phyloP scores from a whole-genome alignment of 2,888 invertebrate genomes.

The Hirtodrosophila histrioides region DNA sequence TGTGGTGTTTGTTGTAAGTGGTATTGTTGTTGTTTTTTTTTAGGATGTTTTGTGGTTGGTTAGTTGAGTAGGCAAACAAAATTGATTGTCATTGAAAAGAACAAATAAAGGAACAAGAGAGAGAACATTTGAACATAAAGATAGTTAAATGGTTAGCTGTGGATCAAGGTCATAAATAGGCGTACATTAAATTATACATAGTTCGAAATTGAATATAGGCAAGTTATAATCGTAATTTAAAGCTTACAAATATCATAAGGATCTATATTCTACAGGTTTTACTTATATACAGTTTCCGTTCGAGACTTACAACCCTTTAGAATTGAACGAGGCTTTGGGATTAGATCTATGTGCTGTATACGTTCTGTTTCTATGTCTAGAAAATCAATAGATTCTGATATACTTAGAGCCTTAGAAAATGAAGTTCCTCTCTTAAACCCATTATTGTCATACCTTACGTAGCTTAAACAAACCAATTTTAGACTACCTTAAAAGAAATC shows the following conservation, averaged over 20 bases:
- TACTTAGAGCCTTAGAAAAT: too few relatives aligned
- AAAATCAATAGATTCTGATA: too few relatives aligned
- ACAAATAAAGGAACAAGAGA: slow-evolving; percentile 32
- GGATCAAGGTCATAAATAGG: slow-evolving; percentile 25
- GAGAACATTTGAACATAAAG: slow-evolving; percentile 53
- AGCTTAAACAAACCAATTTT: too few relatives aligned
- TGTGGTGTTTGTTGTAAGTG: slow-evolving; percentile 28
- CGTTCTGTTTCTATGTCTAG: too few relatives aligned
- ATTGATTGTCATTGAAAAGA: slow-evolving; percentile 13
- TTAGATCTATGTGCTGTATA: too few relatives aligned
- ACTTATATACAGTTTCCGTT: too few relatives aligned
- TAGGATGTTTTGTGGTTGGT: slow-evolving; percentile 23
- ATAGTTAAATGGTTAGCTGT: slow-evolving; percentile 49
- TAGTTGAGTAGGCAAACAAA: slow-evolving; percentile 32
- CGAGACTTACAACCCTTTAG: too few relatives aligned
- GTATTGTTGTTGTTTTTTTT: slow-evolving; percentile 23
- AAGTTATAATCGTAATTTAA: too few relatives aligned
- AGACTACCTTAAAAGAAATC: too few relatives aligned
- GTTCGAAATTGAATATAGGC: not conserved
- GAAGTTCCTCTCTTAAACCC: too few relatives aligned
- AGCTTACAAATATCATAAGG: not conserved
- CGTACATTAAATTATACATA: slow-evolving; percentile 11
- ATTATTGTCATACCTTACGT: too few relatives aligned
- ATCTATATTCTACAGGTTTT: not conserved
- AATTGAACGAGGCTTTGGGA: too few relatives aligned